A percentile compares a stretch with the other conserved stretches of the same genome.
phyloP scores from a whole-genome alignment of 2,888 invertebrate genomes.

The Polydrusus tereticollis region DNA sequence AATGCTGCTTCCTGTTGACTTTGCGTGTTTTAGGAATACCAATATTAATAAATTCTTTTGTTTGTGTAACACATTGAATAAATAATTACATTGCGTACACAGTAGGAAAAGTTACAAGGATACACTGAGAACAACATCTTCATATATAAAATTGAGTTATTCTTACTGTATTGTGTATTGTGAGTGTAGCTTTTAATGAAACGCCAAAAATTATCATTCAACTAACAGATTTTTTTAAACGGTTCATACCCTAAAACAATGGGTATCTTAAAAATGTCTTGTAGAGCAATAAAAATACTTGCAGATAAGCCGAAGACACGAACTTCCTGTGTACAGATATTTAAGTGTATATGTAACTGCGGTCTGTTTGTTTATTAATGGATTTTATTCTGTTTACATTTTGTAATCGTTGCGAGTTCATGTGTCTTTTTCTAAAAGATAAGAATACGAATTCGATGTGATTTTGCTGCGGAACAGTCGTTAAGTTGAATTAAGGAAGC shows the following conservation, averaged over 20 bases:
- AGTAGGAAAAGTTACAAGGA: too few relatives aligned
- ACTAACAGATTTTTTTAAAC: background rate
- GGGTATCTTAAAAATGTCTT: slow-evolving; percentile 4
- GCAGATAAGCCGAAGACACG: slow-evolving; percentile 13
- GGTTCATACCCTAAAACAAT: slow-evolving; percentile 1
- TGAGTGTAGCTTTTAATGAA: background rate
- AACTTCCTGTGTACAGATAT: slow-evolving; percentile 13
- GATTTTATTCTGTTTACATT: slow-evolving; percentile 1
- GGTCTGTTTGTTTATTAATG: slow-evolving; percentile 6
- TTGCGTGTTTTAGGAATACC: slow-evolving; percentile 6
- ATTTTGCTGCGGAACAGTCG: slow-evolving; percentile 1
- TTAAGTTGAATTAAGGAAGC: background rate
- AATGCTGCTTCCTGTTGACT: slow-evolving; percentile 30
- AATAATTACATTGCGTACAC: too few relatives aligned
- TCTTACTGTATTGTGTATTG: too few relatives aligned
- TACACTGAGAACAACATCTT: too few relatives aligned
- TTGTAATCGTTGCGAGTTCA: background rate
- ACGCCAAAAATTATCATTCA: background rate
- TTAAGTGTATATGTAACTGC: background rate
- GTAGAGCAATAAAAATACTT: slow-evolving; percentile 7
- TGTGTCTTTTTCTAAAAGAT: background rate
- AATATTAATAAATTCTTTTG: slow-evolving; percentile 20
- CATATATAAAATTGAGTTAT: too few relatives aligned
- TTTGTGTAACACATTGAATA: background rate
- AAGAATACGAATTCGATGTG: background rate